Conservation (phyloP, 2,888 invertebrate species). For the Coleophora flavipennella region DNA sequence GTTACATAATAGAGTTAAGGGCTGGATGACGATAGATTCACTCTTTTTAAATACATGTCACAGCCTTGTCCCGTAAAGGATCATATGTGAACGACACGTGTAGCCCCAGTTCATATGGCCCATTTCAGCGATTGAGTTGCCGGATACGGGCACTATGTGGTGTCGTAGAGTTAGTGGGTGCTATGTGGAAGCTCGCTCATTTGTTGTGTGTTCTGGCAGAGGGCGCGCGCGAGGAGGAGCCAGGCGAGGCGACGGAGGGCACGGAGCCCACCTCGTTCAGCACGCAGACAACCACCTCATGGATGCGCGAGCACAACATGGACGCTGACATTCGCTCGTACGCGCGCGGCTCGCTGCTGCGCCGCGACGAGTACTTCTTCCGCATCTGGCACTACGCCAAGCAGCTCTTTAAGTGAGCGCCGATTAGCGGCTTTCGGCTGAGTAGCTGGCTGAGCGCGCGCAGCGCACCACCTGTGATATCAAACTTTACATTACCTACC, state of each 20-base stretch:
- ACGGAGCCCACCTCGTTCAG: constrained; percentile 89
- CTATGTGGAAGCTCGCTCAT: no score
- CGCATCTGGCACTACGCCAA: constrained; percentile 91
- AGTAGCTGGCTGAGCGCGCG: no score
- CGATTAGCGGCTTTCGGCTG: no score
- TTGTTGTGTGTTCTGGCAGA: constrained; percentile 26
- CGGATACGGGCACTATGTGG: no score
- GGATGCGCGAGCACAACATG: constrained; percentile 94
- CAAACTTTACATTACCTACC: constrained; percentile 34
- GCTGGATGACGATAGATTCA: no score
- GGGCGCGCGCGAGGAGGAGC: constrained; percentile 54
- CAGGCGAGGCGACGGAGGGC: constrained; percentile 73
- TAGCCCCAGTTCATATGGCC: no score
- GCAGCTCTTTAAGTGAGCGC: constrained; percentile 82
- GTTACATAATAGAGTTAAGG: no score
- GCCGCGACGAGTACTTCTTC: constrained; percentile 96
- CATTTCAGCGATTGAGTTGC: no score
- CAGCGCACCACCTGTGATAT: constrained; percentile 66
- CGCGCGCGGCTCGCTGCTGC: constrained; percentile 86
- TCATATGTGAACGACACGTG: no score
- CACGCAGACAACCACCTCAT: constrained; percentile 94
- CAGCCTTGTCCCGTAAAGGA: no score
- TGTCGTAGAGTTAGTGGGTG: no score
- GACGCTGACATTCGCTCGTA: constrained; percentile 94
- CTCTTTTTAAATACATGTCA: no score